phyloP scores from a whole-genome alignment of 2,797 vertebrate genomes.

The Peromyscus attwateri region DNA sequence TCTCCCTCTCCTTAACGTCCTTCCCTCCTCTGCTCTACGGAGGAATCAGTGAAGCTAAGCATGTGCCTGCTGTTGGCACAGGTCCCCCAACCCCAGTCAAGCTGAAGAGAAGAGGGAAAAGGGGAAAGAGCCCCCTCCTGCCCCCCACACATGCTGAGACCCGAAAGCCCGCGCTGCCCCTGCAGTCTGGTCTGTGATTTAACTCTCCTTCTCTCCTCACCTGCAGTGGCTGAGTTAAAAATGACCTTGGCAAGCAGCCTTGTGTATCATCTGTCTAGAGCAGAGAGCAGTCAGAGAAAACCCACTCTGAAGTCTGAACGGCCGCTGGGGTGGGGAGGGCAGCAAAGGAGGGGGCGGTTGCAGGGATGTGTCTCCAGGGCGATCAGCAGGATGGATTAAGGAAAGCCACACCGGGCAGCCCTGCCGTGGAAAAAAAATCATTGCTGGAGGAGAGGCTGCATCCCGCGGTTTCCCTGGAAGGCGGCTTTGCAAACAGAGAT shows the following conservation, averaged over 20 bases:
- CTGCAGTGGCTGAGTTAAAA: slow-evolving; percentile 67
- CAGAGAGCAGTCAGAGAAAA: slow-evolving; percentile 60
- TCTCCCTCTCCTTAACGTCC: neutral
- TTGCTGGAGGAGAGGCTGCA: neutral
- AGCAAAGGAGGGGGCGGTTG: neutral
- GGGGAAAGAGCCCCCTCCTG: no score
- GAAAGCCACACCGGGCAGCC: neutral
- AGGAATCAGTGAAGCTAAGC: neutral
- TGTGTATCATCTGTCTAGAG: slow-evolving; percentile 62
- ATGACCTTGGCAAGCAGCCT: slow-evolving; percentile 74
- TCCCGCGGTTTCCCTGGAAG: neutral
- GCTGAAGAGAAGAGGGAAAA: neutral
- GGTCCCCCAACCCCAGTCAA: neutral
- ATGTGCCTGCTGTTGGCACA: neutral
- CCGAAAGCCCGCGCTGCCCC: neutral
- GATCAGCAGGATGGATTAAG: neutral
- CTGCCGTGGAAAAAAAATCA: neutral
- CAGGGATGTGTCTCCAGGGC: neutral
- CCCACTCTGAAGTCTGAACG: slow-evolving; percentile 7
- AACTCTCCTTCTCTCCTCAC: slow-evolving; percentile 22
- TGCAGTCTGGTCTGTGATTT: slow-evolving; percentile 51
- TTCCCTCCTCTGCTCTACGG: neutral
- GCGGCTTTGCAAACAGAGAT: neutral
- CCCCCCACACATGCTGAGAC: neutral
- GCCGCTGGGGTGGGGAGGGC: neutral